These are phyloP conservation scores for Plumapathes pennacea DNA, from an alignment of 92 coral and sea anemone genomes.

Conservation along the genomic window DNA sequence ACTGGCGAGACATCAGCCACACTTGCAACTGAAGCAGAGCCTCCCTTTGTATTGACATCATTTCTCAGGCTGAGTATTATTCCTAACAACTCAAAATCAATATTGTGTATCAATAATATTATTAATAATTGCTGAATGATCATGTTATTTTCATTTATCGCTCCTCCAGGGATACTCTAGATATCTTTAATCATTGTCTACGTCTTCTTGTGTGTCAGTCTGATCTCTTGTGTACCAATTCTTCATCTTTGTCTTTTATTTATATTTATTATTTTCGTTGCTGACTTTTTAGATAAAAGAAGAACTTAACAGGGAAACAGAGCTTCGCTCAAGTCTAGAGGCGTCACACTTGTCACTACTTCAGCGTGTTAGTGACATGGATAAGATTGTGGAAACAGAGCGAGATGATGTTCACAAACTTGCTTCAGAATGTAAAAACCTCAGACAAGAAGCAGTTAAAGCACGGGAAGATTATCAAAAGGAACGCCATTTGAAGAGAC, in stretches of 20 bases:
- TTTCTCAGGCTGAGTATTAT: no score
- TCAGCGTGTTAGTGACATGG: conserved; percentile 90
- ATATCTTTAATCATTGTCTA: no score
- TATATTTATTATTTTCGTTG: neutral
- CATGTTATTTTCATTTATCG: no score
- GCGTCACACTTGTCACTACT: conserved; percentile 80
- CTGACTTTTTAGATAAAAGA: conserved; percentile 78
- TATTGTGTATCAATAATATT: no score
- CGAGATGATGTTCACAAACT: conserved; percentile 78
- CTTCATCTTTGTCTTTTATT: neutral
- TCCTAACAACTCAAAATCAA: no score
- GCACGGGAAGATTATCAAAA: conserved; percentile 76
- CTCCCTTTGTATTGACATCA: no score
- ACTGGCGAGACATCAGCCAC: no score
- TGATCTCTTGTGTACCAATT: no score
- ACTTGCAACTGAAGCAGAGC: no score
- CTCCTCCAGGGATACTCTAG: no score
- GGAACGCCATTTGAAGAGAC: conserved; percentile 59
- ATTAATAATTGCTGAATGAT: no score
- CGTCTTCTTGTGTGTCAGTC: no score
- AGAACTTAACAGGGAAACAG: conserved; percentile 67
- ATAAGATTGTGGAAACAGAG: conserved; percentile 81
- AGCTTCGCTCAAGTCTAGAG: conserved; percentile 73
- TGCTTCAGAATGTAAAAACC: conserved; percentile 70
- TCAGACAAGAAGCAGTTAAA: conserved; percentile 59